A percentile compares a stretch with the other conserved stretches of the same genome.
Evolutionary conservation across 37 sponge, comb jelly and placozoan genomes (phyloP).

Genomic region (Bolinopsis microptera): DNA sequence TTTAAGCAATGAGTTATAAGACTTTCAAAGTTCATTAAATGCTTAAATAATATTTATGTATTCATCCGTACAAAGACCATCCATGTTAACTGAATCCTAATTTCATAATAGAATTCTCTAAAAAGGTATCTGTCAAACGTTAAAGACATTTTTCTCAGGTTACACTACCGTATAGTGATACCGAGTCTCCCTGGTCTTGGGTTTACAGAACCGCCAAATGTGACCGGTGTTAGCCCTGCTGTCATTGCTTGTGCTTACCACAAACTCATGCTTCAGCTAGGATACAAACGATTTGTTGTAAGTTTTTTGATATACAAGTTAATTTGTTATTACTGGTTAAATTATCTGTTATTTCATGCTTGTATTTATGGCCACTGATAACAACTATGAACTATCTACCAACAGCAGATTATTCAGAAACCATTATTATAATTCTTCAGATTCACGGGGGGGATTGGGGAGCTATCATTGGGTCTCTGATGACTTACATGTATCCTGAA

Average conservation of each 20-base stretch:
- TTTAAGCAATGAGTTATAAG: too few species aligned
- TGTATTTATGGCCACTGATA: too few species aligned
- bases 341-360: background rate
- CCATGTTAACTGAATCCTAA: too few species aligned
- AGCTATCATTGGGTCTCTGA: background rate
- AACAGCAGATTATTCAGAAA: too few species aligned
- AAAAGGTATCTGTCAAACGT: too few species aligned
- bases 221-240: background rate
- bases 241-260: constrained; percentile 19
- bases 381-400: background rate
- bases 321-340: too few species aligned
- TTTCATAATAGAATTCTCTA: too few species aligned
- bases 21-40: too few species aligned
- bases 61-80: too few species aligned
- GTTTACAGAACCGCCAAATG: background rate
- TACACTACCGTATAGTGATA: background rate
- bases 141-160: background rate
- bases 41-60: too few species aligned
- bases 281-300: background rate
- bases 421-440: too few species aligned
- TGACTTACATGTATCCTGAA: constrained; percentile 21
- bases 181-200: constrained; percentile 44
- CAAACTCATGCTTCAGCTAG: background rate
- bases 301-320: too few species aligned
- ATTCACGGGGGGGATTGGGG: constrained; percentile 43